These are phyloP conservation scores for Echinometra lucunter DNA, from an alignment of 53 echinoderm and acorn worm species.

Conservation along the genomic window DNA sequence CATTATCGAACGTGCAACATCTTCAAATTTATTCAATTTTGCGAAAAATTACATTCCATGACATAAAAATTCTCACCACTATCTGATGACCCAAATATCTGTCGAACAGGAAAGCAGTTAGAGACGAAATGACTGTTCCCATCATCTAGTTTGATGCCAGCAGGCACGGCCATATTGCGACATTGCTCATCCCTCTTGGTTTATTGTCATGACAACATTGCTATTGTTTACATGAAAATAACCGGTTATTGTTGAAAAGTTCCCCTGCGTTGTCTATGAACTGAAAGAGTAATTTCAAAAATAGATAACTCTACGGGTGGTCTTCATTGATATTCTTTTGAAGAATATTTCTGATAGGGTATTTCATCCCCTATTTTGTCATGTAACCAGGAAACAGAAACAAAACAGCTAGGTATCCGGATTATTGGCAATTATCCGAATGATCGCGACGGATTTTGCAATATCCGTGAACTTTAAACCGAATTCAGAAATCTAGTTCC, in stretches of 20 bases:
- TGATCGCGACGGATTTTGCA: not conserved
- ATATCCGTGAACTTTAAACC: constrained; percentile 3
- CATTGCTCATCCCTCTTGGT: constrained; percentile 65
- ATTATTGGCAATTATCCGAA: not conserved
- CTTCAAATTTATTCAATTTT: not conserved
- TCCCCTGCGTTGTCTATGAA: not conserved
- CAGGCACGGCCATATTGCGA: constrained; percentile 92
- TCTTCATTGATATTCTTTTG: constrained; percentile 36
- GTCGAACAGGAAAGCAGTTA: constrained; percentile 94
- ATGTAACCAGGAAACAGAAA: constrained; percentile 64
- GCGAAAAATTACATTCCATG: not conserved
- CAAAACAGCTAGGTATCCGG: not conserved
- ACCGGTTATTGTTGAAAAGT: not conserved
- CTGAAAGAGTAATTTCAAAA: constrained; percentile 31
- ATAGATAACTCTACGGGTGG: not conserved
- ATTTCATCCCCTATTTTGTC: not conserved
- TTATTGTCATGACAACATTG: constrained; percentile 72
- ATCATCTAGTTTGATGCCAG: constrained; percentile 95
- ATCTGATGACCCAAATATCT: constrained; percentile 82
- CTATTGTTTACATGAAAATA: constrained; percentile 61
- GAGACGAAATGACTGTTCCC: constrained; percentile 88
- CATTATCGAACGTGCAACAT: not conserved
- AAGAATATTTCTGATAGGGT: not conserved
- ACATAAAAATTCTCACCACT: constrained; percentile 76
- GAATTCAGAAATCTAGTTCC: not conserved